Evolutionary conservation across 2,113 vertebrate genomes (phyloP).

Genomic region (Garra rufa): DNA sequence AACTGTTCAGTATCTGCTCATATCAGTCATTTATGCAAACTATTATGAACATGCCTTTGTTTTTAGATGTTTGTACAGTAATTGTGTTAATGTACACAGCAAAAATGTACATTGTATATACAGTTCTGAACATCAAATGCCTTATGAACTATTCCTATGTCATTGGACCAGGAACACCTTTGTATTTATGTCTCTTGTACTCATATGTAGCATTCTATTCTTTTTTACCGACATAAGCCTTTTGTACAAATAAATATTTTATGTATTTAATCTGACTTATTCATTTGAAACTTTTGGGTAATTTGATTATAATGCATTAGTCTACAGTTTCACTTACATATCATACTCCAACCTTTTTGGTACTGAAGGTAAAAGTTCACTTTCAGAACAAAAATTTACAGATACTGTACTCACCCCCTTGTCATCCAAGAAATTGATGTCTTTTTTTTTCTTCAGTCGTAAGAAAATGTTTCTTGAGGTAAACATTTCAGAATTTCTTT

Average conservation of each 20-base stretch:
- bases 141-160: slow-evolving; percentile 68
- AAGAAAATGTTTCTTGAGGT: too few species aligned
- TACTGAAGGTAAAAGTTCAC: too few species aligned
- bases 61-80: slow-evolving; percentile 51
- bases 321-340: background rate
- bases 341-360: too few species aligned
- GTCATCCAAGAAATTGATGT: too few species aligned
- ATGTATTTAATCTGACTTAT: slow-evolving; percentile 70
- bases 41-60: slow-evolving; percentile 43
- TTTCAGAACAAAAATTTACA: too few species aligned
- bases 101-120: slow-evolving; percentile 60
- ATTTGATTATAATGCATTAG: too few species aligned
- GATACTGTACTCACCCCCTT: too few species aligned
- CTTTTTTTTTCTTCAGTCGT: too few species aligned
- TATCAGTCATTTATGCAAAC: slow-evolving; percentile 58
- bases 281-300: too few species aligned
- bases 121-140: slow-evolving; percentile 75
- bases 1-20: slow-evolving; percentile 52
- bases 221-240: slow-evolving; percentile 74
- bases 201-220: slow-evolving; percentile 79
- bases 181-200: slow-evolving; percentile 76
- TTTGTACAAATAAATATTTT: slow-evolving; percentile 84
- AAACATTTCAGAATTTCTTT: too few species aligned
- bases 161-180: slow-evolving; percentile 54
- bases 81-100: slow-evolving; percentile 46